Conservation (phyloP, 2,888 invertebrate species). For the Tiliacea aurago region DNA sequence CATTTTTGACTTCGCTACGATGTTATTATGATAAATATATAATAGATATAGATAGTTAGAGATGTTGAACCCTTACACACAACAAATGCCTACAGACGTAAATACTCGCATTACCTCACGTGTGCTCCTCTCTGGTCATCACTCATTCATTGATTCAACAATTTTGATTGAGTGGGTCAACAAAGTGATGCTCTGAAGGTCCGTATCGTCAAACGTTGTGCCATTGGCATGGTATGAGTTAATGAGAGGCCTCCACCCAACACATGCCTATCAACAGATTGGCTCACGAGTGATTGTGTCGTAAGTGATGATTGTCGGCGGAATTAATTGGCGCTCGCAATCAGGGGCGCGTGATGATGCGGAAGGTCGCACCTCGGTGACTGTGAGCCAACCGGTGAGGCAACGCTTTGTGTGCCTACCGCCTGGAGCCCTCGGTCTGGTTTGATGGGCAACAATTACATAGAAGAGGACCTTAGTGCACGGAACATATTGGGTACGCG, state of each 20-base stretch:
- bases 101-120: no score
- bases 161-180: conserved; percentile 38
- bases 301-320: conserved; percentile 46
- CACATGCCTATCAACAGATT: conserved; percentile 8
- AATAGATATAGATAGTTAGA: no score
- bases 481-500: background rate
- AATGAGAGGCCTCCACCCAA: conserved; percentile 12
- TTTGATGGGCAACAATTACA: no score
- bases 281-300: conserved; percentile 33
- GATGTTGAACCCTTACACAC: no score
- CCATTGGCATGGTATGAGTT: conserved; percentile 34
- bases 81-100: background rate
- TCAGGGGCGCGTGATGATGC: conserved; percentile 49
- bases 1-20: no score
- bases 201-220: conserved; percentile 24
- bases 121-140: background rate
- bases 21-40: no score
- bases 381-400: conserved; percentile 27
- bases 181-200: conserved; percentile 28
- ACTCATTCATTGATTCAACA: conserved; percentile 2
- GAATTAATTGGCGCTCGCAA: conserved; percentile 38
- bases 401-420: conserved; percentile 21
- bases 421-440: background rate
- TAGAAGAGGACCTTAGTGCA: background rate
- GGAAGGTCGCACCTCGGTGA: conserved; percentile 49